phyloP scores from a whole-genome alignment of 2,888 invertebrate species.

The Caenorhabditis sp. region DNA sequence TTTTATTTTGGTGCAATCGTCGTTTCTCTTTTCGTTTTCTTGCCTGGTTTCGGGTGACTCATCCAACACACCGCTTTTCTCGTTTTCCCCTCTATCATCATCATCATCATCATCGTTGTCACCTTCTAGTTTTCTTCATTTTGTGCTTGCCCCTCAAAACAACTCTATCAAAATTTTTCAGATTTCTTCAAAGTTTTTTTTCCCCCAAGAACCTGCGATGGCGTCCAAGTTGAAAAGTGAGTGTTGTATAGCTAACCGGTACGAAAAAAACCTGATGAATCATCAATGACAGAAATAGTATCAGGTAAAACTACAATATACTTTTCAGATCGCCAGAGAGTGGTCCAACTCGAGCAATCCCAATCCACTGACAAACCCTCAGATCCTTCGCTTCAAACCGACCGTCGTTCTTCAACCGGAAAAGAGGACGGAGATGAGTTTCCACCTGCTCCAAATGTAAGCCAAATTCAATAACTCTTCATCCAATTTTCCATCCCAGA shows the following conservation, averaged over 20 bases:
- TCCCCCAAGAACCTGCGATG: slow-evolving; percentile 26
- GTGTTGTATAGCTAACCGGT: slow-evolving; percentile 13
- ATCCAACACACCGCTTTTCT: slow-evolving; percentile 17
- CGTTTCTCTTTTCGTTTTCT: slow-evolving; percentile 15
- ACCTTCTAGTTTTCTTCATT: slow-evolving; percentile 18
- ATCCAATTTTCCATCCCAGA: slow-evolving; percentile 27
- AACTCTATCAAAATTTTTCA: slow-evolving; percentile 1
- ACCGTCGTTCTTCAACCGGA: slow-evolving; percentile 19
- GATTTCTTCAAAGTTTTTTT: not conserved
- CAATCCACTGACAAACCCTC: not conserved
- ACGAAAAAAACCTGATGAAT: slow-evolving; percentile 1
- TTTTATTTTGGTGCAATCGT: slow-evolving; percentile 42
- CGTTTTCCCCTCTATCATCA: slow-evolving; percentile 6
- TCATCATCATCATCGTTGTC: slow-evolving; percentile 21
- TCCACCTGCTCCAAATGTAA: slow-evolving; percentile 38
- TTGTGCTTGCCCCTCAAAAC: not conserved
- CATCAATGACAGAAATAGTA: not conserved
- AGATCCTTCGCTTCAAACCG: slow-evolving; percentile 11
- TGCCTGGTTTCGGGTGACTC: slow-evolving; percentile 41
- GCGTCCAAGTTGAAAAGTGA: slow-evolving; percentile 62
- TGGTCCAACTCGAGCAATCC: slow-evolving; percentile 2
- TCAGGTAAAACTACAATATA: not conserved
- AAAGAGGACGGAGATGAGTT: slow-evolving; percentile 34
- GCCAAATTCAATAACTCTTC: not conserved
- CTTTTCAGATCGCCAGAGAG: slow-evolving; percentile 40